phyloP scores from a whole-genome alignment of 2,113 vertebrate genomes.

The Ivindomyrus marchei region DNA sequence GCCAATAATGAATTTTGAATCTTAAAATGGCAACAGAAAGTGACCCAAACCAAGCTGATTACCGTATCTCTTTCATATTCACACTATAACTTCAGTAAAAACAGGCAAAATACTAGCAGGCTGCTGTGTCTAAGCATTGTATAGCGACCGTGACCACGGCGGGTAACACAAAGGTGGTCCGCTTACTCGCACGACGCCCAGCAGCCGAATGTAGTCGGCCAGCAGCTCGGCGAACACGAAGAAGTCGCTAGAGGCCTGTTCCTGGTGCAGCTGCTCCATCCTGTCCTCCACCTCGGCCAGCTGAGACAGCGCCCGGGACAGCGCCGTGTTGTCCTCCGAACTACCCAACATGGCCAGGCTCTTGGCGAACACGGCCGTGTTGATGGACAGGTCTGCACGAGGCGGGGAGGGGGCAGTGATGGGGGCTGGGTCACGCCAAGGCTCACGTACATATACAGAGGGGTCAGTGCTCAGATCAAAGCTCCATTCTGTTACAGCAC shows the following conservation, averaged over 20 bases:
- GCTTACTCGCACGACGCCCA: conserved; percentile 69
- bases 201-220: conserved; percentile 84
- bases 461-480: neutral
- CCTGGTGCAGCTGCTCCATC: conserved; percentile 90
- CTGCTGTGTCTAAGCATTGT: neutral
- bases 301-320: conserved; percentile 88
- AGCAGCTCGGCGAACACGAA: conserved; percentile 85
- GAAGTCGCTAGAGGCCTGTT: conserved; percentile 86
- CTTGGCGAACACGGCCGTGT: conserved; percentile 88
- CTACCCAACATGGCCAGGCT: conserved; percentile 94
- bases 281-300: conserved; percentile 94
- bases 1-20: neutral
- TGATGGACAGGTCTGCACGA: conserved; percentile 70
- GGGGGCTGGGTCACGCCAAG: neutral
- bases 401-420: neutral
- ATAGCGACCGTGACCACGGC: neutral
- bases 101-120: neutral
- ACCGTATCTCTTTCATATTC: neutral
- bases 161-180: neutral
- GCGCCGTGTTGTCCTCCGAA: conserved; percentile 90
- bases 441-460: neutral
- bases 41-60: neutral
- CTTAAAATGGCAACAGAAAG: neutral
- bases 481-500: neutral
- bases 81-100: neutral